Percentiles rank a stretch among this genome's conserved stretches.
phyloP scores from a whole-genome alignment of 2,888 invertebrate genomes.

The Limulus polyphemus region DNA sequence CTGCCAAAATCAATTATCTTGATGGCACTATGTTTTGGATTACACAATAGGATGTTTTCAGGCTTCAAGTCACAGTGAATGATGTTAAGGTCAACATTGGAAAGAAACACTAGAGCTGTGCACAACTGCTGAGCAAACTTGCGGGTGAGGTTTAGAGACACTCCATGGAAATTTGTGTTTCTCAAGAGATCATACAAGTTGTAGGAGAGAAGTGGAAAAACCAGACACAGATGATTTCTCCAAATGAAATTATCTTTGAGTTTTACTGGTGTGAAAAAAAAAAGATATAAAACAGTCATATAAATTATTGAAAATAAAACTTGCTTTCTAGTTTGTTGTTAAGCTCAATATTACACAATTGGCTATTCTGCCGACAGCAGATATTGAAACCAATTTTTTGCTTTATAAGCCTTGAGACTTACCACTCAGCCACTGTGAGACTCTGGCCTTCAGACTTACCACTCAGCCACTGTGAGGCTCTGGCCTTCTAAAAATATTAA shows the following conservation, averaged over 20 bases:
- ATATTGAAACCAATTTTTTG: too few relatives aligned
- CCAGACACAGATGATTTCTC: slow-evolving; percentile 99
- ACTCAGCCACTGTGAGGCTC: too few relatives aligned
- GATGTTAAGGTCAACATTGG: slow-evolving; percentile 97
- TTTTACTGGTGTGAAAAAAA: slow-evolving; percentile 63
- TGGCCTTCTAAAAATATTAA: too few relatives aligned
- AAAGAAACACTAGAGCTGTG: slow-evolving; percentile 96
- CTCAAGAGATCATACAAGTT: slow-evolving; percentile 97
- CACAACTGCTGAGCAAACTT: slow-evolving; percentile 99
- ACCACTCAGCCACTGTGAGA: too few relatives aligned
- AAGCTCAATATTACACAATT: too few relatives aligned
- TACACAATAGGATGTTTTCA: slow-evolving; percentile 98
- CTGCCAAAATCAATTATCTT: slow-evolving; percentile 99
- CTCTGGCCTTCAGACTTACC: too few relatives aligned
- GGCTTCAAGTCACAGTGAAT: slow-evolving; percentile 99
- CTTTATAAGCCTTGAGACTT: too few relatives aligned
- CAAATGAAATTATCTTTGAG: slow-evolving; percentile 99
- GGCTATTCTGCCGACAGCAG: too few relatives aligned
- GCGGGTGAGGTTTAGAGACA: slow-evolving; percentile 96
- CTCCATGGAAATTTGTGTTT: slow-evolving; percentile 99
- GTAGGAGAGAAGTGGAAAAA: slow-evolving; percentile 98
- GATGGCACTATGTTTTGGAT: slow-evolving; percentile 98
- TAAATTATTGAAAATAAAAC: too few relatives aligned
- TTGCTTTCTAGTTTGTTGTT: too few relatives aligned
- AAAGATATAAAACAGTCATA: too few relatives aligned